A percentile compares a stretch with the other conserved stretches of the same genome.
phyloP scores from a whole-genome alignment of 2,797 vertebrate genomes.

The Pangasius mekongensis region DNA sequence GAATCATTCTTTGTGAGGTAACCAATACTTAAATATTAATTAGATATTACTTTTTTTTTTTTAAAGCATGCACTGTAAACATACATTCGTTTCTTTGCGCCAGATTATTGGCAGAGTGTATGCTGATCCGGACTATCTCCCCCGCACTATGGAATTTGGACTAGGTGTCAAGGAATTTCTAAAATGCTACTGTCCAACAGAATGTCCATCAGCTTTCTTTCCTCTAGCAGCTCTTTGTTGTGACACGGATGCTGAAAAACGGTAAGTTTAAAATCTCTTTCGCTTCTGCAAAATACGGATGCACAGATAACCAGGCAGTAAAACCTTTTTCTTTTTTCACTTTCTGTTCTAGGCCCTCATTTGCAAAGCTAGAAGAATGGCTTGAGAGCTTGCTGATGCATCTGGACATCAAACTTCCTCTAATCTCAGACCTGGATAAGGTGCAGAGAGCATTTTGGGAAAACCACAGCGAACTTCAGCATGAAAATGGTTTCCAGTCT shows the following conservation, averaged over 20 bases:
- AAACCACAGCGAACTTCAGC: constrained; percentile 65
- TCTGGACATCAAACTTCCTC: constrained; percentile 83
- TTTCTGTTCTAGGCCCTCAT: constrained; percentile 79
- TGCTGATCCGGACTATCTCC: constrained; percentile 93
- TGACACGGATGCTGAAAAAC: constrained; percentile 88
- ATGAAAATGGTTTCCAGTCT: constrained; percentile 4
- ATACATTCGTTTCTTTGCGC: neutral
- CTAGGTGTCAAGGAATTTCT: constrained; percentile 87
- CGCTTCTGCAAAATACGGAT: neutral
- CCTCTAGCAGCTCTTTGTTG: constrained; percentile 89
- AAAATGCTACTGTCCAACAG: constrained; percentile 81
- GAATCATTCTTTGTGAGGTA: constrained; percentile 96
- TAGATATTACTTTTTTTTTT: neutral
- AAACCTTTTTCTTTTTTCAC: constrained; percentile 19
- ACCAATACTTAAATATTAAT: neutral
- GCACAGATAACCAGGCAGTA: neutral
- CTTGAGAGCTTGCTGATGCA: constrained; percentile 89
- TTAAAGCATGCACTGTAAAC: neutral
- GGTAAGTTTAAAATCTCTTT: constrained; percentile 70
- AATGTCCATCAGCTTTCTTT: constrained; percentile 88
- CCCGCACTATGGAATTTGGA: constrained; percentile 91
- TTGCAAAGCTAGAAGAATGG: constrained; percentile 90
- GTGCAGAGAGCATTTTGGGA: constrained; percentile 83
- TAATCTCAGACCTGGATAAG: constrained; percentile 88
- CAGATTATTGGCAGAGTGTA: constrained; percentile 95